Evolutionary conservation across 2,113 vertebrate species (phyloP).

Genomic region (Stigmatopora argus): DNA sequence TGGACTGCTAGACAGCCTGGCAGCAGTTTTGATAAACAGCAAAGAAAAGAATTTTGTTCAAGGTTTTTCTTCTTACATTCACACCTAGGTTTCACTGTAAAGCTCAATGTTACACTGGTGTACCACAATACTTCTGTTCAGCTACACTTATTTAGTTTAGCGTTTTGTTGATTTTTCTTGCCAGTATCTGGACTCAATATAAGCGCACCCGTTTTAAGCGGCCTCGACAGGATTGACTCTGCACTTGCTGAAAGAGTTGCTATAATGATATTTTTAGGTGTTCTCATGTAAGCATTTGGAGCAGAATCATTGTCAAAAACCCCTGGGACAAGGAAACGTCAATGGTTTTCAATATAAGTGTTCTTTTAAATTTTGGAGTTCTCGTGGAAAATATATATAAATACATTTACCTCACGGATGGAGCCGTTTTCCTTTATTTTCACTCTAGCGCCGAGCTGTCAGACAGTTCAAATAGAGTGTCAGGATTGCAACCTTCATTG

Average conservation of each 20-base stretch:
- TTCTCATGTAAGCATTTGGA: neutral
- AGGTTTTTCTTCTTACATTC: neutral
- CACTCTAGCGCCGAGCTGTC: conserved; percentile 6
- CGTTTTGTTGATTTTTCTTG: neutral
- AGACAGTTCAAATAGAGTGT: neutral
- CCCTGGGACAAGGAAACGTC: neutral
- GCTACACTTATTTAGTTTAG: neutral
- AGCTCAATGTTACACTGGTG: neutral
- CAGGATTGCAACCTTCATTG: neutral
- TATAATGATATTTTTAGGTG: neutral
- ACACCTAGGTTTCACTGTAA: neutral
- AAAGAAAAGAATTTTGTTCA: neutral
- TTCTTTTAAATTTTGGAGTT: neutral
- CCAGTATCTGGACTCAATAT: neutral
- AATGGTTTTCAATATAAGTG: conserved; percentile 2
- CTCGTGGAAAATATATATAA: conserved; percentile 1
- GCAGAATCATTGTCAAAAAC: conserved; percentile 2
- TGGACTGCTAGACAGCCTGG: neutral
- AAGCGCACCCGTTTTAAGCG: neutral
- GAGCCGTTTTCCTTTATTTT: conserved; percentile 5
- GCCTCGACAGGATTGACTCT: neutral
- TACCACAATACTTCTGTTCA: neutral
- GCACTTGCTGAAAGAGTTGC: neutral
- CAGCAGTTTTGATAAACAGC: neutral
- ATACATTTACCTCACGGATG: neutral